These are phyloP conservation scores for Corythornis vintsioides DNA, from an alignment of 2,113 vertebrate genomes.

Conservation along the genomic window DNA sequence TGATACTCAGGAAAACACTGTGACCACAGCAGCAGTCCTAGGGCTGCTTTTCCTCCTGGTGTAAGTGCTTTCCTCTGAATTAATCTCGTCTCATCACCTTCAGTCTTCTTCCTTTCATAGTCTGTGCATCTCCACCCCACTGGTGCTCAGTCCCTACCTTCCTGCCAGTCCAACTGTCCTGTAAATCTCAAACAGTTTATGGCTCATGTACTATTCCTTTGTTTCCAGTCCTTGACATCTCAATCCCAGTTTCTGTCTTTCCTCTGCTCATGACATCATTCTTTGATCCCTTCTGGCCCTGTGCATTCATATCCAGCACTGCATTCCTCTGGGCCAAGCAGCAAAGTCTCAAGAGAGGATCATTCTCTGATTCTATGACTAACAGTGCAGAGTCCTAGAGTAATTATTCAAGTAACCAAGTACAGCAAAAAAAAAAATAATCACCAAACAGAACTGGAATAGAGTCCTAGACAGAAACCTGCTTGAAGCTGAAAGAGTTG, in stretches of 20 bases:
- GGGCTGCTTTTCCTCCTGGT: not conserved
- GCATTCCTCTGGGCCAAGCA: not conserved
- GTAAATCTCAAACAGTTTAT: not conserved
- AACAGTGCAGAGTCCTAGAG: not conserved
- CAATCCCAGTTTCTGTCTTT: not conserved
- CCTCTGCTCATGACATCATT: not conserved
- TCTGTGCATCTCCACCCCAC: not conserved
- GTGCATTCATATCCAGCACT: not conserved
- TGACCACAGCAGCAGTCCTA: not conserved
- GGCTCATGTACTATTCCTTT: not conserved
- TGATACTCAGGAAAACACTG: not conserved
- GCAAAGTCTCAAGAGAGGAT: not conserved
- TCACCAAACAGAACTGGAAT: not conserved
- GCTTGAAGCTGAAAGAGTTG: not conserved
- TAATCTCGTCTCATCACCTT: not conserved
- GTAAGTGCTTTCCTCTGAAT: not conserved
- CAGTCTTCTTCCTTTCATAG: not conserved
- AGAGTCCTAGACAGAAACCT: no score
- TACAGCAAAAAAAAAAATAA: not conserved
- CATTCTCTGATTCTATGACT: not conserved
- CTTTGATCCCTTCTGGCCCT: not conserved
- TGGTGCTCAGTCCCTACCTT: not conserved
- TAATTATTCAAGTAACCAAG: not conserved
- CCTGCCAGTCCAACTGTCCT: not conserved
- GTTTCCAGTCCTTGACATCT: not conserved